Evolutionary conservation across 2,113 vertebrate species (phyloP), one percentile per base, ranked within the genome.

Genomic region (Forbesichthys papilliferus): DNA sequence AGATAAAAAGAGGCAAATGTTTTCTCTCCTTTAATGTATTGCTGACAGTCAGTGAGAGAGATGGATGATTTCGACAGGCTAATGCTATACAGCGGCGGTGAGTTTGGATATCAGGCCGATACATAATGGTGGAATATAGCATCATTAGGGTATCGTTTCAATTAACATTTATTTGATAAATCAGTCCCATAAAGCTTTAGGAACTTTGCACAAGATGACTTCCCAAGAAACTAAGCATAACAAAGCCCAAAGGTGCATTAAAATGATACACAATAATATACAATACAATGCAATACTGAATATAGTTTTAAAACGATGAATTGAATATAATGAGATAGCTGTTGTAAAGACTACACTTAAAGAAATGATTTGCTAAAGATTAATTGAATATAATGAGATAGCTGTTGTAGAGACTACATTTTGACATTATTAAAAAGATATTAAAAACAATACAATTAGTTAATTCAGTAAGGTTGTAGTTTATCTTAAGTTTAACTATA

Each of bases 1-100:
- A 91, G 86, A 92, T 90, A 90, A 91, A 90, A 88, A 74, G 56
- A 59, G 66, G 79, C 68, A 77, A 84, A 77, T 73, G 74, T 73
- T 84, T 72, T 64, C 71, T 85, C 80, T 88, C 83, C 80, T 89
- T 87, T 85, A 83, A 83, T 64, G 70, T 70, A 83, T 85, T 74
- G 70, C 64, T 52, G 60, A 58, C 69, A 61, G 86, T 36, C 48
- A 68, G 54, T 65, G 68, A 36, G 69, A 67, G 71, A 67, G 77
- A 80, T 58, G 73, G 80, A 76, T 59, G 53, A 61, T 55, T 77
- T 3, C 14, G 58, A 58, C 74, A 65, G 57, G 61, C 51, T 77
- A 69, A 80, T 82, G 84, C 75, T 67, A 13, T 51, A 67, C 76
- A 20, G 47, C 57, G 64, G 57, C 64, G 42, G 63, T 64, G 61